phyloP scores from a whole-genome alignment of 2,888 invertebrate genomes.

The Amaurobius ferox region DNA sequence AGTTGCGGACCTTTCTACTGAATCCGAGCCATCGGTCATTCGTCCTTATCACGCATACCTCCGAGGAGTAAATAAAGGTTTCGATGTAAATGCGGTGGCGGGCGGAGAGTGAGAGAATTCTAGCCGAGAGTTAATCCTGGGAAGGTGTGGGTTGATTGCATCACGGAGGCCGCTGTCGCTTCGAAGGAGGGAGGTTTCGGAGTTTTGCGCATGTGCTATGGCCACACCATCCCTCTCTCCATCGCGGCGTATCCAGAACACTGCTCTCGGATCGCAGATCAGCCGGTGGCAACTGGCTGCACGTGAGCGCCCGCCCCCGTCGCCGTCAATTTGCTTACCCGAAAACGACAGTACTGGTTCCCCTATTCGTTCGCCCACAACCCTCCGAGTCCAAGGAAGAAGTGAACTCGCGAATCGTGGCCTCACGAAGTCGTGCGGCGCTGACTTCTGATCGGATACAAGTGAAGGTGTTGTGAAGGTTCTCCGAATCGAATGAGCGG shows the following conservation, averaged over 20 bases:
- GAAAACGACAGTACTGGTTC: background rate
- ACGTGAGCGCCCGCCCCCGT: constrained; percentile 48
- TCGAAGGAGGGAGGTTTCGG: background rate
- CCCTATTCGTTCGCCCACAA: background rate
- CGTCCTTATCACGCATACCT: background rate
- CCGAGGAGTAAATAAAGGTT: background rate
- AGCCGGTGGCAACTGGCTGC: constrained; percentile 44
- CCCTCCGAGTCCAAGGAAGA: background rate
- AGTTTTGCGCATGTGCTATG: constrained; percentile 47
- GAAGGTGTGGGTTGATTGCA: constrained; percentile 46
- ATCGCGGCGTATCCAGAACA: constrained; percentile 17
- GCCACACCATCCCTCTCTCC: constrained; percentile 20
- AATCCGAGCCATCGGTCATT: too few species aligned
- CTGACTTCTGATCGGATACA: background rate
- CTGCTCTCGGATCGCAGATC: constrained; percentile 49
- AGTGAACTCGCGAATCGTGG: constrained; percentile 12
- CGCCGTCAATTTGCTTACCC: background rate
- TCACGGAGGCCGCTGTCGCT: constrained; percentile 42
- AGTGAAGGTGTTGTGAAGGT: background rate
- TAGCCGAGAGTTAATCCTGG: background rate
- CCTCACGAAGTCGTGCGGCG: constrained; percentile 24
- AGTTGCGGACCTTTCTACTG: too few species aligned
- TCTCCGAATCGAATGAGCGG: background rate
- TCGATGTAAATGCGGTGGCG: background rate
- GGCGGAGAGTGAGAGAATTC: too few species aligned